Evolutionary conservation across 2,888 invertebrate genomes (phyloP), one percentile per base, ranked within the genome.

Genomic region (Philaethria dido): DNA sequence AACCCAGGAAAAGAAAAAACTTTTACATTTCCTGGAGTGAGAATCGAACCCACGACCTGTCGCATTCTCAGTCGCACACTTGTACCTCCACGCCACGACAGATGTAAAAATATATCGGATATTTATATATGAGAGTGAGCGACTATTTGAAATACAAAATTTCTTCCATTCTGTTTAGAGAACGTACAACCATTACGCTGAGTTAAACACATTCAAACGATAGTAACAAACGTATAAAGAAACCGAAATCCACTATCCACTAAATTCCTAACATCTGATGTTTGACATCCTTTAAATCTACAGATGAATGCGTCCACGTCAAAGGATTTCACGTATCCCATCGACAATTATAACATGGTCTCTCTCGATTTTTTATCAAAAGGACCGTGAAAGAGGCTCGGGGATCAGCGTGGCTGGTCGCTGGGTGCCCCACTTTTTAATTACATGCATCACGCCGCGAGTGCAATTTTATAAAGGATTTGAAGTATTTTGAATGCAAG

Each of bases 391-490:
- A 45, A 77, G 63, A 18, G 18, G 36, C 45, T 62, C 42, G 65
- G 42, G 69, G 83, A 55, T 80, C 83, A 52, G 50, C 50, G 44
- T 13, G 22, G 54, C 69, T 80, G 80, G 86, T 61, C 59, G 73
- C 75, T 78, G 80, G 4, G 76, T 86, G 85, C 83, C 81, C 83
- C 83, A 87, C 81, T 86, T 89, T 89, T 88, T 89, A 90, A 89
- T 89, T 87, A 87, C 88, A 88, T 87, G 85, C 86, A 88, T 88
- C 86, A 87, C 83, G 77, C 82, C 78, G 78, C 73, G 81, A 81
- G 82, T 84, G 85, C 84, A 86, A 82, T 84, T 85, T 82, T 80
- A 82, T 84, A 87, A 86, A 83, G 83, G 83, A 86, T 87, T 87
- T 83, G 75, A 81, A 80, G 79, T 77, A 79, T 80, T 80, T 82